Conservation (phyloP, 2,113 vertebrate genomes). For the Sander vitreus region DNA sequence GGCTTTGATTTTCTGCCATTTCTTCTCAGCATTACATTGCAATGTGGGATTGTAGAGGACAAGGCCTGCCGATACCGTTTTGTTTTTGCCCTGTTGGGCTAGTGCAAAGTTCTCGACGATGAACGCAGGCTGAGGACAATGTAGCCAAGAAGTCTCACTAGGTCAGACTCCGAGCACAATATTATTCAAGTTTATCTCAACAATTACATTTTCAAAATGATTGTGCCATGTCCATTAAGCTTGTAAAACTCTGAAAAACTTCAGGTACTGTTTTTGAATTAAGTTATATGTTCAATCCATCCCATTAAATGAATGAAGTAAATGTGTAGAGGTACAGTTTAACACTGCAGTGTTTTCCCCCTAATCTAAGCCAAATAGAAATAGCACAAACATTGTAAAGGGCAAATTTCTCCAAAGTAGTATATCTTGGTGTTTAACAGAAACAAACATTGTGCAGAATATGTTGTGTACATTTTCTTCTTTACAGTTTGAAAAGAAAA, state of each 20-base stretch:
- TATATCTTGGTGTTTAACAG: neutral
- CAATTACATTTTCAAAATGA: constrained; percentile 1
- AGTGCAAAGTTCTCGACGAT: constrained; percentile 38
- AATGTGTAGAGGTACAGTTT: neutral
- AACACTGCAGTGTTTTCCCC: neutral
- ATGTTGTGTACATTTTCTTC: neutral
- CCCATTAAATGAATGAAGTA: neutral
- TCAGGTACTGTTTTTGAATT: neutral
- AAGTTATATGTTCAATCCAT: neutral
- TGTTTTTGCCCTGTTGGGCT: constrained; percentile 7
- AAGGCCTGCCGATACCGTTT: neutral
- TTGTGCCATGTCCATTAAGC: neutral
- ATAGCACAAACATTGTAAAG: neutral
- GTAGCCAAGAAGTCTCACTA: neutral
- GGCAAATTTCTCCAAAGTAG: neutral
- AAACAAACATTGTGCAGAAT: neutral
- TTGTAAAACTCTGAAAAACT: neutral
- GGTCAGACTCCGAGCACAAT: neutral
- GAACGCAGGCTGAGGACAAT: neutral
- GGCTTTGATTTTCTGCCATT: neutral
- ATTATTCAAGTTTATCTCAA: neutral
- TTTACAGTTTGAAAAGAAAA: constrained; percentile 8
- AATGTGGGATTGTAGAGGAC: neutral
- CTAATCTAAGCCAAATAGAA: neutral
- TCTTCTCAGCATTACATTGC: neutral